Conservation (phyloP, 1,140 invertebrate genomes). For the Amphibalanus amphitrite region DNA sequence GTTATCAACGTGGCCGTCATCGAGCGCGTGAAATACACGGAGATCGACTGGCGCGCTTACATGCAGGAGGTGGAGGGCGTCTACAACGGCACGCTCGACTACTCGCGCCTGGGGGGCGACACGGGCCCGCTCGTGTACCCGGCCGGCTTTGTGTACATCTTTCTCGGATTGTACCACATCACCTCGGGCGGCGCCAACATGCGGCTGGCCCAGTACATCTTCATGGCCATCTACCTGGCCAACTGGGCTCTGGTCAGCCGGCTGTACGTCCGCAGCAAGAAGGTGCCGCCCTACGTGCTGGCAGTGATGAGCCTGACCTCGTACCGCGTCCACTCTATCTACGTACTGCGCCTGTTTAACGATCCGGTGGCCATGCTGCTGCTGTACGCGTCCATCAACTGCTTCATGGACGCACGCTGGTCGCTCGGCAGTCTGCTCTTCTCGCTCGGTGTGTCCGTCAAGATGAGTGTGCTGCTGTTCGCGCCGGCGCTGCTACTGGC, state of each 20-base stretch:
- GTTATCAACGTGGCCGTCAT: constrained; percentile 62
- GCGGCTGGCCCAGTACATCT: constrained; percentile 76
- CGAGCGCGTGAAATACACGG: constrained; percentile 69
- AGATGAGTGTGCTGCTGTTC: constrained; percentile 97
- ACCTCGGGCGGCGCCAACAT: constrained; percentile 69
- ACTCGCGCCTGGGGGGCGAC: constrained; percentile 62
- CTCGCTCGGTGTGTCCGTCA: constrained; percentile 83
- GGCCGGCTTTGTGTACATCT: constrained; percentile 88
- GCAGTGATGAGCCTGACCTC: constrained; percentile 79
- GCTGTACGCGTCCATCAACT: constrained; percentile 67
- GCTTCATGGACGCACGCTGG: constrained; percentile 71
- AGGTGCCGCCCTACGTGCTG: constrained; percentile 79
- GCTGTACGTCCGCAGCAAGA: constrained; percentile 36
- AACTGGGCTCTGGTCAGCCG: constrained; percentile 59
- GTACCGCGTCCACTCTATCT: constrained; percentile 97
- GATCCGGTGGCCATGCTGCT: constrained; percentile 90
- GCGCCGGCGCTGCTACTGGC: constrained; percentile 76
- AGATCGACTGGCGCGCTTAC: constrained; percentile 96
- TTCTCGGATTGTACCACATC: constrained; percentile 60
- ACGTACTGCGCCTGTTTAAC: constrained; percentile 88
- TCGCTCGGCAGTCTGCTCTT: constrained; percentile 67
- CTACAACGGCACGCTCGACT: constrained; percentile 84
- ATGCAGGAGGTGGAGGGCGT: constrained; percentile 97
- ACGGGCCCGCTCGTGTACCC: constrained; percentile 94
- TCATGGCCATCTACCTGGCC: constrained; percentile 61